These are phyloP conservation scores for Coregonus ussuriensis DNA, from an alignment of 2,797 vertebrate species.

Conservation along the genomic window DNA sequence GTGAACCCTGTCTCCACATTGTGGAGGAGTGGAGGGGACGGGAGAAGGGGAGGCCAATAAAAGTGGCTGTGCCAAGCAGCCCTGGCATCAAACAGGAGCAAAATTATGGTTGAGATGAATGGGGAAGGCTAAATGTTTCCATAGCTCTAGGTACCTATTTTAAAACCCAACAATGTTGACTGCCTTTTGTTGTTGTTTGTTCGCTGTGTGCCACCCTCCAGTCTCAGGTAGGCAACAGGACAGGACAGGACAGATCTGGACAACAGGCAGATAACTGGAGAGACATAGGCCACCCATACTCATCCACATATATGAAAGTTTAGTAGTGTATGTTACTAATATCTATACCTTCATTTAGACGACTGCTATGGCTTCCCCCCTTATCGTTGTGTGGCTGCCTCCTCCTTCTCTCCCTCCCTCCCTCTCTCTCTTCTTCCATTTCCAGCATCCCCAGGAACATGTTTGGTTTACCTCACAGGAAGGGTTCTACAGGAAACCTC, in stretches of 20 bases:
- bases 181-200: constrained; percentile 4
- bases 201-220: background rate
- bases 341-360: background rate
- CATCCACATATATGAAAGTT: background rate
- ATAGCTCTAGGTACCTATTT: constrained; percentile 38
- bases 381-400: constrained; percentile 3
- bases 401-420: background rate
- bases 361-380: background rate
- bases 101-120: constrained; percentile 34
- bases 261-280: background rate
- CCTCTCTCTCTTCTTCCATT: constrained; percentile 7
- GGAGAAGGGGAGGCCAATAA: constrained; percentile 7
- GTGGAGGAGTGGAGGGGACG: background rate
- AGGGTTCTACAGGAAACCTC: constrained; percentile 45
- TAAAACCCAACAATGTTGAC: constrained; percentile 20
- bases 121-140: constrained; percentile 31
- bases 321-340: background rate
- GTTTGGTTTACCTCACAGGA: constrained; percentile 54
- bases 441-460: constrained; percentile 36
- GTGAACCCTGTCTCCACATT: background rate
- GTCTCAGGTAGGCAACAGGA: background rate
- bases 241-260: background rate
- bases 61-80: constrained; percentile 18
- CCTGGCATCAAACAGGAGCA: constrained; percentile 36
- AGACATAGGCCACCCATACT: too few relatives aligned